Evolutionary conservation across 64 coral and sea anemone species (phyloP), one percentile per base, ranked within the genome.

Genomic region (Montipora cactus): DNA sequence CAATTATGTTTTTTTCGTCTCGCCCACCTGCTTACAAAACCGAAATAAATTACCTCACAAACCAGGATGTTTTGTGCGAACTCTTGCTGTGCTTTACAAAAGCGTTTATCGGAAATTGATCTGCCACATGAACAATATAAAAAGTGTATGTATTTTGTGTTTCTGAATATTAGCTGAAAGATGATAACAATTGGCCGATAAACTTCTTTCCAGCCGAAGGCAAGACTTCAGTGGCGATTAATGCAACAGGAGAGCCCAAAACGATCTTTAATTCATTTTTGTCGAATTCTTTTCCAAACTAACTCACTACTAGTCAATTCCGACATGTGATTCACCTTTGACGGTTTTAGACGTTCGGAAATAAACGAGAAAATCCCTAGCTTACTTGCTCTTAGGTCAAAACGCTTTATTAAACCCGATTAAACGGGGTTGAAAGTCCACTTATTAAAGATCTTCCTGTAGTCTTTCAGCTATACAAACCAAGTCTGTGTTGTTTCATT

Each of bases 101-200:
- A 59, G 64, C 64, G 82, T 86, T 86, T 86, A 86, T 86, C 82
- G 82, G 82, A 86, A 86, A 86, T 86, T 86, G 82, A 86, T 86
- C 82, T 86, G 64, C 71, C 66, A 72, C 23, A 13, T 47, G 82
- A 71, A 86, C 82, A 86, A 86, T 86, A 51, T 72, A 86, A 68
- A 86, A 50, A 51, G 19, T 70, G 47, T 71, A 83, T 66, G 47
- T 86, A 37, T 37, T 37, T 37, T 49, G 46, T 66, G 64, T 71
- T 71, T 72, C 66, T 19, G n/a, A 7, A 72, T 86, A 86, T 86
- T 86, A 86, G 82, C 67, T 37, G 13, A 16, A n/a, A n/a, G 68
- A 71, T 10, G 82, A 86, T 72, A 86, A 72, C 64, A 86, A 86
- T 50, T 21, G 64, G 12, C 47, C 10, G 81, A 86, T 86, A 72